These are phyloP conservation scores for Hydropsyche betteni DNA, from an alignment of 2,888 invertebrate genomes.

Conservation along the genomic window DNA sequence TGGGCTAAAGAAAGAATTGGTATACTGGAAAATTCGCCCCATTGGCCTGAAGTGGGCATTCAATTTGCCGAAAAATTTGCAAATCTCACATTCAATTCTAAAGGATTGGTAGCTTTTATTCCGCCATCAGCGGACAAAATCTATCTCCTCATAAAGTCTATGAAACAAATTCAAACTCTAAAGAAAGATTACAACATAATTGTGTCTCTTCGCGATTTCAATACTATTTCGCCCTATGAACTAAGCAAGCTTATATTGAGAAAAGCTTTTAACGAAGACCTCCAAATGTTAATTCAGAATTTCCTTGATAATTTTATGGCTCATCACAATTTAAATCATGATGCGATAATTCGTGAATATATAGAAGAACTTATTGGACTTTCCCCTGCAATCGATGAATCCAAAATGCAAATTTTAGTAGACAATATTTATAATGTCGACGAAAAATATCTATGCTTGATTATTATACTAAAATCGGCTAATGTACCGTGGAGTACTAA, in stretches of 20 bases:
- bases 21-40: constrained; percentile 61
- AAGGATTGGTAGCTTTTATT: constrained; percentile 42
- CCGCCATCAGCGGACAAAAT: constrained; percentile 47
- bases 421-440: constrained; percentile 45
- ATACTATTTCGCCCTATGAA: constrained; percentile 57
- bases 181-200: constrained; percentile 48
- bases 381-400: constrained; percentile 56
- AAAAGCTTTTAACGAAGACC: constrained; percentile 59
- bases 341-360: constrained; percentile 60
- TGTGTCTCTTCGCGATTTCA: constrained; percentile 48
- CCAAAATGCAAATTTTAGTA: constrained; percentile 48
- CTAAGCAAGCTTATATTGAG: constrained; percentile 63
- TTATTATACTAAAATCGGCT: constrained; percentile 47
- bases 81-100: constrained; percentile 44
- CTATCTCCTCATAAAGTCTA: constrained; percentile 42
- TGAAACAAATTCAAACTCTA: constrained; percentile 48
- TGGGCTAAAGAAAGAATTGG: constrained; percentile 64
- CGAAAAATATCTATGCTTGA: constrained; percentile 45
- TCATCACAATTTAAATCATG: constrained; percentile 61
- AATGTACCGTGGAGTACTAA: constrained; percentile 46
- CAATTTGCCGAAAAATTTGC: constrained; percentile 49
- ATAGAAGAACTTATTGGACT: constrained; percentile 61
- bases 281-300: constrained; percentile 59
- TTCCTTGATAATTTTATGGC: constrained; percentile 62
- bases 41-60: constrained; percentile 65